Evolutionary conservation across 1,140 invertebrate genomes (phyloP).

Genomic region (Brachionus sp.): DNA sequence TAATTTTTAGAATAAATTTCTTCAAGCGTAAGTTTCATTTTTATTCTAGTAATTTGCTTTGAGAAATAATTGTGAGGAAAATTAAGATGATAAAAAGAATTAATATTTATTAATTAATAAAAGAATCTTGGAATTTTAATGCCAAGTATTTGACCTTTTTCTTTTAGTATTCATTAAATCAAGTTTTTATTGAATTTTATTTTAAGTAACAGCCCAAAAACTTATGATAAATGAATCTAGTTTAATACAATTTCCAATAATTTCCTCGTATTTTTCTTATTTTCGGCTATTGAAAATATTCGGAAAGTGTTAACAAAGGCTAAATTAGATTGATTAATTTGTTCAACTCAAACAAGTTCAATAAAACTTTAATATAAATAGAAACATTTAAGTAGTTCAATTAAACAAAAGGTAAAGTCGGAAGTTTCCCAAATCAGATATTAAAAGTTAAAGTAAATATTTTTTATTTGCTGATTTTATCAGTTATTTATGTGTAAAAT

Average conservation of each 20-base stretch:
- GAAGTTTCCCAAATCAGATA: neutral
- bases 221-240: neutral
- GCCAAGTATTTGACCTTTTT: slow-evolving; percentile 16
- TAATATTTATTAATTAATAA: neutral
- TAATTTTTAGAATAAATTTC: neutral
- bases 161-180: neutral
- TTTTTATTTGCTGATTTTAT: neutral
- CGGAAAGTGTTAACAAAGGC: neutral
- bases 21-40: neutral
- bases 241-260: neutral
- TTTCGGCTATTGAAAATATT: neutral
- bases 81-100: neutral
- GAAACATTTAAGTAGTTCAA: neutral
- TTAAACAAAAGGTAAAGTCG: neutral
- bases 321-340: neutral
- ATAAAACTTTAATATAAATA: neutral
- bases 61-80: neutral
- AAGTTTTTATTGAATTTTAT: neutral
- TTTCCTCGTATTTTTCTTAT: neutral
- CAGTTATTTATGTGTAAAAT: neutral
- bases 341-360: neutral
- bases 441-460: neutral
- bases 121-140: slow-evolving; percentile 13
- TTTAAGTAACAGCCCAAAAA: neutral
- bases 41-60: neutral